These are phyloP conservation scores for Spisula solida DNA, from an alignment of 2,888 invertebrate genomes.

Conservation along the genomic window DNA sequence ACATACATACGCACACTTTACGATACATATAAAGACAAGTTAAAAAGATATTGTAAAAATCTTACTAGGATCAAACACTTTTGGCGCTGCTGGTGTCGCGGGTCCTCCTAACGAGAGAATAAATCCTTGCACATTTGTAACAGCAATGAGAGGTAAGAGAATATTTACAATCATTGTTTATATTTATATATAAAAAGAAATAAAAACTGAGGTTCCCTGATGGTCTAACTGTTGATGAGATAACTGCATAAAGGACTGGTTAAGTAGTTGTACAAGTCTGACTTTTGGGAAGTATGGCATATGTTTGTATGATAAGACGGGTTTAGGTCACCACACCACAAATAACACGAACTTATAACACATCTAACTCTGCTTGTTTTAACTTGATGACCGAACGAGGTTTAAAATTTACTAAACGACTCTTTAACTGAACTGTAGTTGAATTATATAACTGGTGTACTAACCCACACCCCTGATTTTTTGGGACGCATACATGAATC, in stretches of 20 bases:
- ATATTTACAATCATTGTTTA: constrained; percentile 47
- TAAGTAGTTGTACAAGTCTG: background rate
- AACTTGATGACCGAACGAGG: no score
- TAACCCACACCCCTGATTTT: no score
- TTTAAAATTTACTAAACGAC: no score
- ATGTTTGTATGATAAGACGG: background rate
- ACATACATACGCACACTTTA: background rate
- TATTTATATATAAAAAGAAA: background rate
- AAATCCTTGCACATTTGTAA: constrained; percentile 27
- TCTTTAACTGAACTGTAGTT: no score
- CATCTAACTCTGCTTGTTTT: no score
- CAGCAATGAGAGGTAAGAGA: constrained; percentile 3
- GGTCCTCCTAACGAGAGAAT: constrained; percentile 31
- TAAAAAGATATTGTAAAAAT: background rate
- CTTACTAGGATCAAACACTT: constrained; percentile 62
- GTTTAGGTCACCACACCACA: background rate
- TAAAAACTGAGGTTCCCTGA: background rate
- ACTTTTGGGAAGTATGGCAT: background rate
- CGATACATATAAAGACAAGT: background rate
- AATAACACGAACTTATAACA: background rate
- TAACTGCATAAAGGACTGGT: background rate
- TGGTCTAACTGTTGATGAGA: background rate
- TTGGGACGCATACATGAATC: no score
- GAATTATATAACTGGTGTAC: no score
- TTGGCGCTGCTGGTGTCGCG: constrained; percentile 36